Percentiles rank a stretch among this genome's conserved stretches.
Evolutionary conservation across 2,797 vertebrate genomes (phyloP).

Genomic region (Lepilemur ruficaudatus): DNA sequence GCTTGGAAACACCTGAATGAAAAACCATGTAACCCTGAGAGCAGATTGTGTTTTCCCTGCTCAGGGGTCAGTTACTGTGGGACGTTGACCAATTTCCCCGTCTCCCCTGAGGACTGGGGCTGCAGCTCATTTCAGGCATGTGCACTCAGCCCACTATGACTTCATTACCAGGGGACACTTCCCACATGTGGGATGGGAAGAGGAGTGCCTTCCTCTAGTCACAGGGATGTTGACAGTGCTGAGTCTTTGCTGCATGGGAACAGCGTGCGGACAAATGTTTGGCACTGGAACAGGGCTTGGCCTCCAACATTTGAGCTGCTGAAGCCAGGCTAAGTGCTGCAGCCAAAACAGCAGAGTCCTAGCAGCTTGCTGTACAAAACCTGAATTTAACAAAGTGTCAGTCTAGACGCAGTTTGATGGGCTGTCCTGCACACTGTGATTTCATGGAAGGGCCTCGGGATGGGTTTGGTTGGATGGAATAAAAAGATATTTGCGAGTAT

Average conservation of each 20-base stretch:
- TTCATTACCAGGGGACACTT: conserved; percentile 80
- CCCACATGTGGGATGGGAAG: conserved; percentile 70
- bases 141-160: conserved; percentile 71
- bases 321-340: conserved; percentile 50
- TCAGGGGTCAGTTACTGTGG: conserved; percentile 36
- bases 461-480: background rate
- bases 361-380: conserved; percentile 68
- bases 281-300: conserved; percentile 74
- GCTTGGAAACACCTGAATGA: conserved; percentile 64
- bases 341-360: conserved; percentile 78
- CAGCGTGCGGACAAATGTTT: conserved; percentile 81
- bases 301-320: conserved; percentile 78
- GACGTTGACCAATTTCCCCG: background rate
- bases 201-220: conserved; percentile 71
- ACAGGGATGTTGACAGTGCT: conserved; percentile 77
- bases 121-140: conserved; percentile 30
- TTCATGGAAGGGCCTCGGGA: background rate
- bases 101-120: conserved; percentile 40
- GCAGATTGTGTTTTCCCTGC: background rate
- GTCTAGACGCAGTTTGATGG: conserved; percentile 42
- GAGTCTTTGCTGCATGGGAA: conserved; percentile 72
- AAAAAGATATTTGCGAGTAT: background rate
- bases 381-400: conserved; percentile 59
- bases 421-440: background rate
- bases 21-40: conserved; percentile 38